phyloP scores from a whole-genome alignment of 2,888 invertebrate genomes.

The Campoplex nolae region DNA sequence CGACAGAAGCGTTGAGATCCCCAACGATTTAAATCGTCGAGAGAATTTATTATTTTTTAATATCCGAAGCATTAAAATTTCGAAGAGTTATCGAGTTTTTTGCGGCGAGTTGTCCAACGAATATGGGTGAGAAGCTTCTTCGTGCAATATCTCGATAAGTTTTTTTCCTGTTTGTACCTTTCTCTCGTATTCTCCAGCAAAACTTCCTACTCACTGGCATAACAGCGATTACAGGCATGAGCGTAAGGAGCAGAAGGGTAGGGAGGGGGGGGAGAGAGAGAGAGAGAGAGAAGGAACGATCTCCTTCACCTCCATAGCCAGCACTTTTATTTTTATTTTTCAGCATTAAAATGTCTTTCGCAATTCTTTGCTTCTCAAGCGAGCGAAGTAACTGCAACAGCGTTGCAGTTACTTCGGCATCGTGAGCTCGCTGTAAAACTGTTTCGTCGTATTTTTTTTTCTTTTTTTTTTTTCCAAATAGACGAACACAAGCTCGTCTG shows the following conservation, averaged over 20 bases:
- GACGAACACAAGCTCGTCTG: background rate
- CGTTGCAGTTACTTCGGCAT: constrained; percentile 57
- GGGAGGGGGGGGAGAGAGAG: constrained; percentile 20
- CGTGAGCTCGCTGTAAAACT: constrained; percentile 26
- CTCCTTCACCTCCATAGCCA: constrained; percentile 65
- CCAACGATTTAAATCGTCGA: background rate
- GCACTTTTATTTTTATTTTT: constrained; percentile 64
- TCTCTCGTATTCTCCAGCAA: constrained; percentile 56
- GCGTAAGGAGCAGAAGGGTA: background rate
- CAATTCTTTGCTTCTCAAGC: constrained; percentile 61
- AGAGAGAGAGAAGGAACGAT: constrained; percentile 13
- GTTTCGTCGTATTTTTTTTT: constrained; percentile 5
- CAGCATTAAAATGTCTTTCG: constrained; percentile 69
- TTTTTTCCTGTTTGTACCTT: constrained; percentile 56
- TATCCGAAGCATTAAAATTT: background rate
- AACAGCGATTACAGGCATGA: constrained; percentile 20
- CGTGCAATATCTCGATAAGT: constrained; percentile 44
- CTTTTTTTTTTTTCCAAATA: background rate
- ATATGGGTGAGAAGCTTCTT: constrained; percentile 38
- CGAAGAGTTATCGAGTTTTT: background rate
- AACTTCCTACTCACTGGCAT: constrained; percentile 63
- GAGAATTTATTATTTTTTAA: background rate
- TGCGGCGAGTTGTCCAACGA: background rate
- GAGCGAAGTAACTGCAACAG: constrained; percentile 54
- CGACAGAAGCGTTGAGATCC: background rate